Base-by-base conservation (phyloP, 1,140 invertebrate genomes). In the Chironomus tepperi region DNA sequence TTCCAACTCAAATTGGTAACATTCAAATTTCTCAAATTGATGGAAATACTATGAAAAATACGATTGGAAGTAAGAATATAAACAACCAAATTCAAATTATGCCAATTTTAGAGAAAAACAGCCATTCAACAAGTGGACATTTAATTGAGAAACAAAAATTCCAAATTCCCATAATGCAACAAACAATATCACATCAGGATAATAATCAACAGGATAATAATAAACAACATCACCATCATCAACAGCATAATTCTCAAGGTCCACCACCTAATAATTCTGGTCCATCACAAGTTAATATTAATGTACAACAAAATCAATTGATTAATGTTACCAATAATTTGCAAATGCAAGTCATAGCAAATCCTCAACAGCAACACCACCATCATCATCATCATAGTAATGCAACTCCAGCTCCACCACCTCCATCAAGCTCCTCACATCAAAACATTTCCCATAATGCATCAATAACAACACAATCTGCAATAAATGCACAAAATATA, bases 11-110 rank as follows among this genome's bases (percentile, higher is more conserved):
- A 75, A 82, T 82, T 74, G 81, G 81, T 73, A 82, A 82, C 19
- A 82, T 82, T 75, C 72, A 75, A 42, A 75, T 73, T 18, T 75
- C 75, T 8, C 81, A 82, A 75, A 78, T 78, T 15, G 77, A 78
- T 75, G 34, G 42, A 73, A 77, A 77, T 19, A 76, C 78, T 67
- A 79, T 78, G 74, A 78, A 79, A 73, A 21, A 7, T 79, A 75
- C 77, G 77, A 43, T 64, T 24, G 16, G 34, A 47, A 16, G 74
- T 79, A 19, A 77, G 76, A 77, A 79, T 76, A 65, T 75, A 77
- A 18, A 81, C 74, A 82, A 82, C 73, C 82, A 82, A 77, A 82
- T 82, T 43, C 81, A 82, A 76, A 82, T 82, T 8, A 82, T 82
- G 80, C 81, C 81, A 3, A 82, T 82, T 15, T 72, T 82, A 10